Evolutionary conservation across 2,113 vertebrate genomes (phyloP).

Genomic region (Ictalurus furcatus): DNA sequence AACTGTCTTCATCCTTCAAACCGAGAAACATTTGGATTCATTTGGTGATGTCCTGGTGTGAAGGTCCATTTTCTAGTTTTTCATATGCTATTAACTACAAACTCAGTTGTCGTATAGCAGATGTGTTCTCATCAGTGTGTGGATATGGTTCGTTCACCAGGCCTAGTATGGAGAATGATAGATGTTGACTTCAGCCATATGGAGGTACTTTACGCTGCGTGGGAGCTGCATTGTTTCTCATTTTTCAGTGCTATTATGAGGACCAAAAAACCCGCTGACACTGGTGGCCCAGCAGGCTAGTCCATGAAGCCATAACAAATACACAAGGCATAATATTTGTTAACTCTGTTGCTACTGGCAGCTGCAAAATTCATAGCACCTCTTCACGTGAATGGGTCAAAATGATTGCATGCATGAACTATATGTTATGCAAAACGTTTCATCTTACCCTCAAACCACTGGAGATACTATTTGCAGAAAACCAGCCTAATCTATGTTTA

Average conservation of each 20-base stretch:
- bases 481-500: no score
- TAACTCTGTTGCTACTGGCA: background rate
- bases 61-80: background rate
- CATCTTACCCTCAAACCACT: background rate
- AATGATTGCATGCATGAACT: background rate
- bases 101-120: background rate
- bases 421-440: background rate
- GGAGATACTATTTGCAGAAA: no score
- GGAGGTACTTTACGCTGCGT: conserved; percentile 31
- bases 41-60: background rate
- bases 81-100: background rate
- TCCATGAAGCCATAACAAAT: conserved; percentile 19
- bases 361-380: background rate
- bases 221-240: background rate
- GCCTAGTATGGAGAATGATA: conserved; percentile 7
- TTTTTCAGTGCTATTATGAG: conserved; percentile 3
- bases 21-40: background rate
- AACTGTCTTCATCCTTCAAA: background rate
- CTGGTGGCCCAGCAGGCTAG: conserved; percentile 4
- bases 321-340: background rate
- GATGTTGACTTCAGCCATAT: conserved; percentile 22
- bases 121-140: conserved; percentile 4
- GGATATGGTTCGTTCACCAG: conserved; percentile 4
- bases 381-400: background rate
- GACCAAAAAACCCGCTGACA: background rate